These are phyloP conservation scores for Campylomormyrus tamandua DNA, from an alignment of 2,113 vertebrate genomes.

Conservation along the genomic window DNA sequence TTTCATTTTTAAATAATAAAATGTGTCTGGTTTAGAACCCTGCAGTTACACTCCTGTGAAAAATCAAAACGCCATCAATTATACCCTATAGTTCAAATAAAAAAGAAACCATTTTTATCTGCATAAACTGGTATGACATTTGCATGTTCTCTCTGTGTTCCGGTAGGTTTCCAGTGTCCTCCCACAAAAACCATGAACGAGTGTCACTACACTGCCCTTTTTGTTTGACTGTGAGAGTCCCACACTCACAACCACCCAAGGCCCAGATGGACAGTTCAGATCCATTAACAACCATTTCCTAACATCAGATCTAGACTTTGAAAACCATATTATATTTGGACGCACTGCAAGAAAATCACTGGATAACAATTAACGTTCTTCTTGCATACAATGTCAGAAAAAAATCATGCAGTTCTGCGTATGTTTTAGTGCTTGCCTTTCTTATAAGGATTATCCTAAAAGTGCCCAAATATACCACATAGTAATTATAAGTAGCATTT, in stretches of 20 bases:
- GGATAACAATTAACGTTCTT: not conserved
- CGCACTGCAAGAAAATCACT: not conserved
- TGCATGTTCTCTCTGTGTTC: not conserved
- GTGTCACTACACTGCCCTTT: not conserved
- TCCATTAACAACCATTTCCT: not conserved
- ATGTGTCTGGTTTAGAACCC: not conserved
- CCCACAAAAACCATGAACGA: too few species aligned
- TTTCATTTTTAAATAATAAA: not conserved
- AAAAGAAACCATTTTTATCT: not conserved
- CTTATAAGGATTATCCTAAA: not conserved
- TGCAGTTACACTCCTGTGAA: not conserved
- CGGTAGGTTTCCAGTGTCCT: too few species aligned
- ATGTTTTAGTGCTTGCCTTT: not conserved
- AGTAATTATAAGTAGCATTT: not conserved
- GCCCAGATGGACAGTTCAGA: not conserved
- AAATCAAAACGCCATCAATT: not conserved
- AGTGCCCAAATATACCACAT: not conserved
- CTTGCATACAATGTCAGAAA: not conserved
- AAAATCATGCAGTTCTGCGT: not conserved
- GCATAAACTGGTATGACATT: not conserved
- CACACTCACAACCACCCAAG: not conserved
- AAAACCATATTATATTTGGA: not conserved
- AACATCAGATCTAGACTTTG: not conserved
- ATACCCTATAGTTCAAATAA: not conserved
- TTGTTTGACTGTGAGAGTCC: not conserved